A percentile compares a stretch with the other conserved stretches of the same genome.
Evolutionary conservation across 2,113 vertebrate species (phyloP).

Genomic region (Python bivittatus): DNA sequence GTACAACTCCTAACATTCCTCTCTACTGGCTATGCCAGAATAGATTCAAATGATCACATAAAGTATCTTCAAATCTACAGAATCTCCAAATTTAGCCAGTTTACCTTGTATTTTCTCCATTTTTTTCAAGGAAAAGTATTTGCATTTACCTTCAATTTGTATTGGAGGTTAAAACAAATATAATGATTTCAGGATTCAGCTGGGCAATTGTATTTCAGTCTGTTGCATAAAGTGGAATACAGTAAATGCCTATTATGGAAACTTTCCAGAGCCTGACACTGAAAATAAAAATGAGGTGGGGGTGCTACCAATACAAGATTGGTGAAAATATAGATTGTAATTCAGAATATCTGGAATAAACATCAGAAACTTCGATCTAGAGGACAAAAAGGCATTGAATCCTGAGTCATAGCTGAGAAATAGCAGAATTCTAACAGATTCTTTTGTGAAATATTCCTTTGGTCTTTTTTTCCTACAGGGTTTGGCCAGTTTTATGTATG

Average conservation of each 20-base stretch:
- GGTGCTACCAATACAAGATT: background rate
- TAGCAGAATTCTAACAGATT: slow-evolving; percentile 5
- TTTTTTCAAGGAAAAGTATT: accelerated
- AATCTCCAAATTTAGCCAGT: background rate
- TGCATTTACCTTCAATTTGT: slow-evolving; percentile 7
- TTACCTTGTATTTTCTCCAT: background rate
- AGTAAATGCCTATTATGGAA: slow-evolving; percentile 5
- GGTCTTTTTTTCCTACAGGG: background rate
- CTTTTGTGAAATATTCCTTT: slow-evolving; percentile 1
- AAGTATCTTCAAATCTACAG: background rate
- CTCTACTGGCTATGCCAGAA: too few relatives aligned
- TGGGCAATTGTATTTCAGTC: too few relatives aligned
- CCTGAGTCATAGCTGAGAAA: background rate
- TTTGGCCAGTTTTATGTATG: background rate
- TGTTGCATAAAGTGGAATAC: background rate
- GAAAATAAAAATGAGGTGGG: slow-evolving; percentile 1
- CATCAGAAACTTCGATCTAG: background rate
- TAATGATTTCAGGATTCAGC: background rate
- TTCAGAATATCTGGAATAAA: background rate
- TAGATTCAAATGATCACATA: too few relatives aligned
- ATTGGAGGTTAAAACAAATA: background rate
- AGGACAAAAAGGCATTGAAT: background rate
- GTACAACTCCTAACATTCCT: too few relatives aligned
- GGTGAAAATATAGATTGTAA: background rate
- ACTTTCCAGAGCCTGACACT: background rate